phyloP scores from a whole-genome alignment of 2,888 invertebrate genomes.

The Toxonevra muliebris region DNA sequence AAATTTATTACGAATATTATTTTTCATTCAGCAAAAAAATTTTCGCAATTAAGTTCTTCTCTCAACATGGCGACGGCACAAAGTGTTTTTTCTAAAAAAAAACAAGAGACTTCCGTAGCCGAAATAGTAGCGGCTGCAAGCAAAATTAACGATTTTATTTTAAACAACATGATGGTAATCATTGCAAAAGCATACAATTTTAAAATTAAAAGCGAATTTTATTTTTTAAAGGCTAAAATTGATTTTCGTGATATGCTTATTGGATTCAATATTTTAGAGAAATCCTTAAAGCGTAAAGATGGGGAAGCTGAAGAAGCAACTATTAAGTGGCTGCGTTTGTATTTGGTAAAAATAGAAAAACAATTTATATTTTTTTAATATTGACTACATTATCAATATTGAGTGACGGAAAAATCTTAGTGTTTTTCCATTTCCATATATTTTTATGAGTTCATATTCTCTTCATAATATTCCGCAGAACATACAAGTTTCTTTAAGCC shows the following conservation, averaged over 20 bases:
- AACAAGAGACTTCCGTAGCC: background rate
- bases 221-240: slow-evolving; percentile 8
- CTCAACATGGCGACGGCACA: slow-evolving; percentile 7
- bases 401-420: background rate
- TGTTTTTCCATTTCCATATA: background rate
- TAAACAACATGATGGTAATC: slow-evolving; percentile 14
- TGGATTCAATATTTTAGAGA: slow-evolving; percentile 17
- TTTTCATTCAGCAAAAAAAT: background rate
- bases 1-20: too few relatives aligned
- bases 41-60: background rate
- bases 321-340: slow-evolving; percentile 13
- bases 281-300: background rate
- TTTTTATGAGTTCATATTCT: background rate
- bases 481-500: slow-evolving; percentile 10
- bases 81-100: background rate
- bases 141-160: slow-evolving; percentile 7
- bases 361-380: too few relatives aligned
- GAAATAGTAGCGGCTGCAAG: slow-evolving; percentile 6
- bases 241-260: slow-evolving; percentile 19
- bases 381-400: background rate
- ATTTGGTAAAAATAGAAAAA: slow-evolving; percentile 9
- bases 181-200: background rate
- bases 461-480: slow-evolving; percentile 1
- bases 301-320: slow-evolving; percentile 10
- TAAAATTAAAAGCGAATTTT: background rate